Base-by-base conservation (phyloP, 2,888 invertebrate genomes). In the Apotomis betuletana region DNA sequence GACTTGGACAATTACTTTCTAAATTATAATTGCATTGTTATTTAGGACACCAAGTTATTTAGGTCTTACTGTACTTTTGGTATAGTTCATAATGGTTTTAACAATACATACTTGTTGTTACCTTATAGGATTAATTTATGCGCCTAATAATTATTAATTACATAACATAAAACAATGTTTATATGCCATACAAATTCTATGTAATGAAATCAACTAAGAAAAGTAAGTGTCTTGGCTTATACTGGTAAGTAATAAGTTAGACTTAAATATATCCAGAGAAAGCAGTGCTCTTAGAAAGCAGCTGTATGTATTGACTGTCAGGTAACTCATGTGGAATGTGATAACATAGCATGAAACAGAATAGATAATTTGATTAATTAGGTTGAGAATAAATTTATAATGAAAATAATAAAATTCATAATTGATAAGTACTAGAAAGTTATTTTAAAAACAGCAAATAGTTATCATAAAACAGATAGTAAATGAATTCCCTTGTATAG, bases 41-140 rank as follows among this genome's bases (percentile, higher is more conserved):
- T 72, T 72, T 58, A 54, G 67, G 67, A 59, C 68, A 72, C 51
- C 54, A 62, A 57, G 72, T 68, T 67, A 71, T 71, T 67, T 67
- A 55, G 57, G 57, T 58, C 41, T 67, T 67, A 71, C 67, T 71
- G 71, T 67, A 61, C 54, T 61, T 71, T 61, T 46, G 36, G 27
- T n/a, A 12, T 12, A 51, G 27, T 8, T 49, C 5, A 41, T 41
- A 41, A 5, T 54, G n/a, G 36, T 38, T 58, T 58, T 5, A 41
- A 41, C 13, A 41, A 49, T 49, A 10, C 49, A 6, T 49, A 49
- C 10, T 49, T 49, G 49, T 10, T 44, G 49, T 8, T 3, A 49
- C 49, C 49, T 49, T 9, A 10, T 10, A 49, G 9, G 6, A 8
- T 6, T 9, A 38, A 54, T 27, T 27, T 64, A 27, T 60, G 44